These are phyloP conservation scores for Oreochromis tanganicae DNA, from an alignment of 2,113 vertebrate species.

Conservation along the genomic window DNA sequence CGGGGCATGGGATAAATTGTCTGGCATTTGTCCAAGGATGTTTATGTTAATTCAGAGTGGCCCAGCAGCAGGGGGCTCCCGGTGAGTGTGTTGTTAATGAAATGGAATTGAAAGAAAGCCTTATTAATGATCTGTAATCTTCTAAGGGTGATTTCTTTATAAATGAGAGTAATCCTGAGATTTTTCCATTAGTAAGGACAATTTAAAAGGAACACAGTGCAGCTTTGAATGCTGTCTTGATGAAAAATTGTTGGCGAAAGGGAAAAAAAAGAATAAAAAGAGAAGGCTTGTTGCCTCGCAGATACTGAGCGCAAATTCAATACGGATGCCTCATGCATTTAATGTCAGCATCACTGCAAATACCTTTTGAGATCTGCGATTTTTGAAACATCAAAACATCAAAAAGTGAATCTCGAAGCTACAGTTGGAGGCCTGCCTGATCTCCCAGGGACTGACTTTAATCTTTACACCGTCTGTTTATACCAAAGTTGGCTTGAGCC, in stretches of 20 bases:
- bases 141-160: conserved; percentile 20
- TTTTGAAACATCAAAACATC: conserved; percentile 52
- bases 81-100: conserved; percentile 28
- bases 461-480: conserved; percentile 49
- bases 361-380: conserved; percentile 39
- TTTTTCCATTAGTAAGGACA: not conserved
- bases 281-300: not conserved
- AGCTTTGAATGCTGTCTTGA: not conserved
- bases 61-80: not conserved
- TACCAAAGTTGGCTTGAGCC: conserved; percentile 34
- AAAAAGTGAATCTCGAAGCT: conserved; percentile 49
- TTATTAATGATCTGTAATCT: conserved; percentile 37
- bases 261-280: not conserved
- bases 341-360: conserved; percentile 47
- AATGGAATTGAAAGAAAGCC: conserved; percentile 48
- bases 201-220: not conserved
- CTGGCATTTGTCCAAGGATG: conserved; percentile 43
- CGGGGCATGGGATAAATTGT: not conserved
- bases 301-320: conserved; percentile 24
- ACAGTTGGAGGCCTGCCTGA: conserved; percentile 36
- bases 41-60: conserved; percentile 46
- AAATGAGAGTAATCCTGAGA: not conserved
- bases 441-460: conserved; percentile 57
- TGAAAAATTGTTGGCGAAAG: not conserved
- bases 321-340: conserved; percentile 23